Evolutionary conservation across 2,888 invertebrate species (phyloP).

Genomic region (Lepas anatifera): DNA sequence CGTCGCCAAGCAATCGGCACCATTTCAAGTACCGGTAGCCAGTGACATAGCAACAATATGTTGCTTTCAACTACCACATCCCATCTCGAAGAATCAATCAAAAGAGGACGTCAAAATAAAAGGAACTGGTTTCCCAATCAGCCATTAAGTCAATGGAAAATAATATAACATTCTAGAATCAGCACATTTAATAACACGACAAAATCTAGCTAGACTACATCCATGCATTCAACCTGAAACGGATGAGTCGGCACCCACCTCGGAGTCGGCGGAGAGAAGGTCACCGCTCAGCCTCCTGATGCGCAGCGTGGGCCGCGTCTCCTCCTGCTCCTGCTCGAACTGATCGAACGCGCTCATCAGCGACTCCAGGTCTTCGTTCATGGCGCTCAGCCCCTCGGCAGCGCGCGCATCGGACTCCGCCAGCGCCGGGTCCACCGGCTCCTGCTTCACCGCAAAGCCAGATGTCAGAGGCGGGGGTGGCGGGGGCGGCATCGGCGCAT

Average conservation of each 20-base stretch:
- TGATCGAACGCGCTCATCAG: not conserved
- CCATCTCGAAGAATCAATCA: too few relatives aligned
- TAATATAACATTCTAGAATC: too few relatives aligned
- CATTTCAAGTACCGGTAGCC: too few relatives aligned
- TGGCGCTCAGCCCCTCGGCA: not conserved
- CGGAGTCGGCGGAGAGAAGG: not conserved
- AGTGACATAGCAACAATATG: too few relatives aligned
- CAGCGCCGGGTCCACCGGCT: not conserved
- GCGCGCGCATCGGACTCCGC: not conserved
- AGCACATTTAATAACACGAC: too few relatives aligned
- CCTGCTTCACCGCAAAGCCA: constrained; percentile 24
- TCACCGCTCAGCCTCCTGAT: not conserved
- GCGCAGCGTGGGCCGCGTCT: not conserved
- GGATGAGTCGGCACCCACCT: too few relatives aligned
- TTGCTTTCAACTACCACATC: too few relatives aligned
- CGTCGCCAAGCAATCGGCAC: too few relatives aligned
- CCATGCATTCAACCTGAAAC: not conserved
- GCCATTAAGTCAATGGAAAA: too few relatives aligned
- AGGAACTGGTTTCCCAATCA: too few relatives aligned
- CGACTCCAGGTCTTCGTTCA: not conserved
- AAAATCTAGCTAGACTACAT: too few relatives aligned
- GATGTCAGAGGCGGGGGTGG: not conserved
- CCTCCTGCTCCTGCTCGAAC: not conserved
- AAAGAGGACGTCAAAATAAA: too few relatives aligned
- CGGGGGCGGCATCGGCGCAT: not conserved